These are phyloP conservation scores for Epiblema foenella DNA, from an alignment of 2,888 invertebrate genomes.

Conservation along the genomic window DNA sequence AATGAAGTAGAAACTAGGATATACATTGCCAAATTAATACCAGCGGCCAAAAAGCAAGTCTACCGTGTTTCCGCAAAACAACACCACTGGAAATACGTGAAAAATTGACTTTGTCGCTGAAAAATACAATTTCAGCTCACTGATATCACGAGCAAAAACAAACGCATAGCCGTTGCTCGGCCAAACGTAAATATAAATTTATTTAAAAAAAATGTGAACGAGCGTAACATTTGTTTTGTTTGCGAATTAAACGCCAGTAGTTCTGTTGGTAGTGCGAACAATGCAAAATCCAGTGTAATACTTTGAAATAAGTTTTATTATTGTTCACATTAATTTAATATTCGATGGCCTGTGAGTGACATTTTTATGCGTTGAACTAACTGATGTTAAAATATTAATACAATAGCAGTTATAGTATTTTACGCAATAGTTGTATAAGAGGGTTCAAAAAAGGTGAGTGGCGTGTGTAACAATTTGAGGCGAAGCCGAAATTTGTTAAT, in stretches of 20 bases:
- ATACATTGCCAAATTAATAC: slow-evolving; percentile 11
- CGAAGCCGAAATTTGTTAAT: no score
- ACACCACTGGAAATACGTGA: slow-evolving; percentile 15
- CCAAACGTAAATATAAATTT: slow-evolving; percentile 21
- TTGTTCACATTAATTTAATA: neutral
- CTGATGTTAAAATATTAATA: neutral
- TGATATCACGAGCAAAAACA: slow-evolving; percentile 13
- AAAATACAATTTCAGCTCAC: slow-evolving; percentile 19
- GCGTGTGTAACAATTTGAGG: no score
- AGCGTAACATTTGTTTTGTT: neutral
- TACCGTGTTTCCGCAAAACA: slow-evolving; percentile 13
- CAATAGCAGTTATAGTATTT: no score
- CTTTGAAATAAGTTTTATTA: neutral
- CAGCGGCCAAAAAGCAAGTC: slow-evolving; percentile 1
- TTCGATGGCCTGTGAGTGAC: neutral
- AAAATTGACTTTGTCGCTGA: slow-evolving; percentile 26
- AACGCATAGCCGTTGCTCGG: slow-evolving; percentile 6
- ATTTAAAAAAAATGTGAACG: slow-evolving; percentile 10
- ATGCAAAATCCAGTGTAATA: neutral
- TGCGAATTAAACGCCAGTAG: neutral
- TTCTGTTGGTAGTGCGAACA: neutral
- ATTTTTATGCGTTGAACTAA: neutral
- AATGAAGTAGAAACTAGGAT: neutral
- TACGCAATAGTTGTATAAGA: no score
- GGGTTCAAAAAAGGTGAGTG: no score